phyloP scores from a whole-genome alignment of 2,113 vertebrate species.

The Marmota flaviventris region DNA sequence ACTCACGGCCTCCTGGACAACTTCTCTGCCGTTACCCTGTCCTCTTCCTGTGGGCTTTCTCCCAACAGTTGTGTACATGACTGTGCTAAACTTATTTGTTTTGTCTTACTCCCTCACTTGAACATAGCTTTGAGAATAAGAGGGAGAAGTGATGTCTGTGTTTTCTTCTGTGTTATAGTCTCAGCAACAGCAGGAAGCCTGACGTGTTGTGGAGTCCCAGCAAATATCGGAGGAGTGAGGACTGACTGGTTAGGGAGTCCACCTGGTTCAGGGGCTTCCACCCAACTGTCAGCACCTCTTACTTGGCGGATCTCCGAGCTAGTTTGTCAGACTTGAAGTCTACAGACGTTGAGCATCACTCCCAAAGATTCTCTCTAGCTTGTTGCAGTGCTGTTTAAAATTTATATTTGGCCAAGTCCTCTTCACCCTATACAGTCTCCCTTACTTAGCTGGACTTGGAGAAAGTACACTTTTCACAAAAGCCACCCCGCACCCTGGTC shows the following conservation, averaged over 20 bases:
- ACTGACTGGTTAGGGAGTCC: background rate
- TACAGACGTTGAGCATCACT: background rate
- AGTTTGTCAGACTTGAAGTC: background rate
- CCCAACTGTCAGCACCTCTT: background rate
- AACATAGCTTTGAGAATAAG: background rate
- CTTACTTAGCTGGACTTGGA: background rate
- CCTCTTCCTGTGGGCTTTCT: background rate
- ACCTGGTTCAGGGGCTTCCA: background rate
- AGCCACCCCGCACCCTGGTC: rapidly evolving
- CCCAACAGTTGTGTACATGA: background rate
- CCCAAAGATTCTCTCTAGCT: background rate
- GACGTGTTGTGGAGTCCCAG: background rate
- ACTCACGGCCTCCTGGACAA: background rate
- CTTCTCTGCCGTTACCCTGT: background rate
- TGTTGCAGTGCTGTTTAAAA: background rate
- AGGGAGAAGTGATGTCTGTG: background rate
- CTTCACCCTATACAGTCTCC: background rate
- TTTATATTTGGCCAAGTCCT: background rate
- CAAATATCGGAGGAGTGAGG: background rate
- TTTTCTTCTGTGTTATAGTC: background rate
- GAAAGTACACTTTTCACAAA: background rate
- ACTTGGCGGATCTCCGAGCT: background rate
- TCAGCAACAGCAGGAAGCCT: background rate
- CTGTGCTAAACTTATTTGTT: background rate
- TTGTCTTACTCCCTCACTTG: background rate